A percentile compares a stretch with the other conserved stretches of the same genome.
Evolutionary conservation across 1,140 invertebrate species (phyloP).

Genomic region (Chironomus tepperi): DNA sequence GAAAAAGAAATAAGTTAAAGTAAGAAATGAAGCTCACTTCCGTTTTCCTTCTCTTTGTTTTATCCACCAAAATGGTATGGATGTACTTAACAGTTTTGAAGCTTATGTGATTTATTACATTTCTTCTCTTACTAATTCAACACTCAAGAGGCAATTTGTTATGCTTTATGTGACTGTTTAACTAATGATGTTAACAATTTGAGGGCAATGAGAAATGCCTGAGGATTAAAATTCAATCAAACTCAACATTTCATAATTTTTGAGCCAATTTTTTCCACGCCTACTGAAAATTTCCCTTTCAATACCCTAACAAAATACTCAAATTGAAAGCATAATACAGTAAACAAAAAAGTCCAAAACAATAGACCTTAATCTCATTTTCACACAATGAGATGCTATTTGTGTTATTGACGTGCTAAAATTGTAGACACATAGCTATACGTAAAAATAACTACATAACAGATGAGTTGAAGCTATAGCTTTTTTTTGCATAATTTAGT

Average conservation of each 20-base stretch:
- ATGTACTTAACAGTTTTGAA: background rate
- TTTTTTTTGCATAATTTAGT: background rate
- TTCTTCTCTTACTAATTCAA: background rate
- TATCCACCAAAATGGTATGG: background rate
- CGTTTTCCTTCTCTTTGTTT: background rate
- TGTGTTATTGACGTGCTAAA: background rate
- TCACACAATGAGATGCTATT: background rate
- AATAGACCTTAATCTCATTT: background rate
- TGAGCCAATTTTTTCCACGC: too few relatives aligned
- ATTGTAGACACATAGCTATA: background rate
- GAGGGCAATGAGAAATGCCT: too few relatives aligned
- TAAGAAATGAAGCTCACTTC: conserved; percentile 1
- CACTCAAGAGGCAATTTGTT: background rate
- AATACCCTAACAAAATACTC: too few relatives aligned
- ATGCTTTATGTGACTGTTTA: background rate
- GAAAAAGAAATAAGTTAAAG: background rate
- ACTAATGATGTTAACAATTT: too few relatives aligned
- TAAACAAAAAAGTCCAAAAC: too few relatives aligned
- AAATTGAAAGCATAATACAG: too few relatives aligned
- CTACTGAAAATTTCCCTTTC: too few relatives aligned
- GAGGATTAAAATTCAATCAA: too few relatives aligned
- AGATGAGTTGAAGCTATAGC: background rate
- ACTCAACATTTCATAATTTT: too few relatives aligned
- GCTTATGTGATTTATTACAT: background rate
- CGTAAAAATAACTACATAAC: background rate